Conservation (phyloP, 2,888 invertebrate genomes). For the Autographa gamma region DNA sequence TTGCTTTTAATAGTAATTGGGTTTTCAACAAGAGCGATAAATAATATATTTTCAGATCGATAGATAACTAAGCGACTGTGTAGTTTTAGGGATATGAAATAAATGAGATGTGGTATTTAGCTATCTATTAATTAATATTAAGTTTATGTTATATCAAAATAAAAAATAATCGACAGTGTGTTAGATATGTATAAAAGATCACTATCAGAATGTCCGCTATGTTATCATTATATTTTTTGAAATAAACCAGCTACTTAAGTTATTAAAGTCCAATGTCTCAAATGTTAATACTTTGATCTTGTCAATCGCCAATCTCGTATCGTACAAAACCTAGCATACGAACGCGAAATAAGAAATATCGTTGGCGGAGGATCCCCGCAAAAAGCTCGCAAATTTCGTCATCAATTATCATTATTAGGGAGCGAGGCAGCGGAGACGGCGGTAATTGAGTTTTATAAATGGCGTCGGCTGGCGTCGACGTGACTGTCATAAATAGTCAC, state of each 20-base stretch:
- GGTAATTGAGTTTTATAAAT: slow-evolving; percentile 89
- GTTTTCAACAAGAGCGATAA: neutral
- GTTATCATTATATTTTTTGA: too few species aligned
- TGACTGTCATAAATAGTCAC: slow-evolving; percentile 75
- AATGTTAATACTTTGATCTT: too few species aligned
- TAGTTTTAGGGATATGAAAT: neutral
- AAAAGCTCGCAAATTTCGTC: slow-evolving; percentile 89
- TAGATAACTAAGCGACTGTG: too few species aligned
- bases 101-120: neutral
- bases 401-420: slow-evolving; percentile 89
- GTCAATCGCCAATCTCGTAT: slow-evolving; percentile 41
- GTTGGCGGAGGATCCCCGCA: slow-evolving; percentile 83
- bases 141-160: too few species aligned
- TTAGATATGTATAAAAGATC: neutral
- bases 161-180: too few species aligned
- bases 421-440: slow-evolving; percentile 73
- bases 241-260: too few species aligned
- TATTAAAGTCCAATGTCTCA: neutral
- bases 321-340: slow-evolving; percentile 66
- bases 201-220: too few species aligned
- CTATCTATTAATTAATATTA: too few species aligned
- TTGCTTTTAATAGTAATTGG: neutral
- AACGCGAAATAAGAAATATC: slow-evolving; percentile 80
- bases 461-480: slow-evolving; percentile 76
- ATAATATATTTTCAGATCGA: too few species aligned